These are phyloP conservation scores for Morpho helenor DNA, from an alignment of 2,888 invertebrate species.

Conservation along the genomic window DNA sequence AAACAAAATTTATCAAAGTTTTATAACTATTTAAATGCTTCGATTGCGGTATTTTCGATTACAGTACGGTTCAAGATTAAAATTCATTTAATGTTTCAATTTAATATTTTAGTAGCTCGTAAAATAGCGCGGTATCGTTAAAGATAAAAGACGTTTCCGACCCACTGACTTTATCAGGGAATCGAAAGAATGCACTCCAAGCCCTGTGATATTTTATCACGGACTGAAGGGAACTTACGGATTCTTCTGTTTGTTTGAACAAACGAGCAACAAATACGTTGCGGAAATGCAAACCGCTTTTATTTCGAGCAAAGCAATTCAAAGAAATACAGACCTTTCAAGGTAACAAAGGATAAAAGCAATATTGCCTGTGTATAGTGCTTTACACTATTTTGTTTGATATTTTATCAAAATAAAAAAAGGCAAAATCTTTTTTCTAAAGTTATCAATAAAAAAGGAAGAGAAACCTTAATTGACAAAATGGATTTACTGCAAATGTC, in stretches of 20 bases:
- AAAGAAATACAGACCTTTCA: slow-evolving; percentile 57
- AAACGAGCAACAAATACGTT: slow-evolving; percentile 60
- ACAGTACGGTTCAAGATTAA: too few species aligned
- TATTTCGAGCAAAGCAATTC: slow-evolving; percentile 58
- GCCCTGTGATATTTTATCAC: slow-evolving; percentile 67
- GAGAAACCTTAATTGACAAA: too few species aligned
- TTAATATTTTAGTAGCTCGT: slow-evolving; percentile 6
- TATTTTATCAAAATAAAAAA: not conserved
- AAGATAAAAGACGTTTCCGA: slow-evolving; percentile 62
- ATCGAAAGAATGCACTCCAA: slow-evolving; percentile 60
- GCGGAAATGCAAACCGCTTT: slow-evolving; percentile 66
- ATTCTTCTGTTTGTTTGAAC: slow-evolving; percentile 64
- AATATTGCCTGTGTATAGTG: slow-evolving; percentile 13
- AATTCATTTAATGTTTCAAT: too few species aligned
- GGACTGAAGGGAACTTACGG: slow-evolving; percentile 55
- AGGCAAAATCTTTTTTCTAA: too few species aligned
- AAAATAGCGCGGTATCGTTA: slow-evolving; percentile 40
- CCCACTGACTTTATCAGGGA: slow-evolving; percentile 48
- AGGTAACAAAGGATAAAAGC: slow-evolving; percentile 40
- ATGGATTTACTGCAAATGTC: too few species aligned
- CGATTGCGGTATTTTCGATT: too few species aligned
- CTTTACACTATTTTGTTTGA: slow-evolving; percentile 8
- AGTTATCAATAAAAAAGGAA: too few species aligned
- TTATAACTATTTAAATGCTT: too few species aligned
- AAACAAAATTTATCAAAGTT: not conserved